These are phyloP conservation scores for Melanchra persicariae DNA, from an alignment of 2,888 invertebrate species.

Conservation along the genomic window DNA sequence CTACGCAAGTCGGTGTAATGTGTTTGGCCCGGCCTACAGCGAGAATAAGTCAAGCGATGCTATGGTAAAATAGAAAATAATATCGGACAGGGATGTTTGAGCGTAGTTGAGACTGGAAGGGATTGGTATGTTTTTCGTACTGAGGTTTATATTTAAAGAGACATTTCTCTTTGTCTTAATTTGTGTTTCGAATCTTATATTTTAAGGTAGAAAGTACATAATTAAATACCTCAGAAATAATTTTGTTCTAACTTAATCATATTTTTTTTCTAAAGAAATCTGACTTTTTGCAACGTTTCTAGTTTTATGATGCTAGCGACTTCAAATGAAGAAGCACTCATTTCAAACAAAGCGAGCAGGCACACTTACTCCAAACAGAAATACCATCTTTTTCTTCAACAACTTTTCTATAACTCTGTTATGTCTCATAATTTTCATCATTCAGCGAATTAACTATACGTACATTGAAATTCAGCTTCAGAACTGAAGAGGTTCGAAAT, in stretches of 20 bases:
- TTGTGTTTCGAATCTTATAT: background rate
- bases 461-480: no score
- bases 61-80: constrained; percentile 70
- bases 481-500: background rate
- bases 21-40: constrained; percentile 58
- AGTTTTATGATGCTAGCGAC: background rate
- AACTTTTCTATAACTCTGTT: background rate
- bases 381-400: no score
- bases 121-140: background rate
- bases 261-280: background rate
- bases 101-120: constrained; percentile 16
- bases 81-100: constrained; percentile 48
- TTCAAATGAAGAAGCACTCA: background rate
- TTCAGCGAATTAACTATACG: no score
- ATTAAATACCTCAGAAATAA: no score
- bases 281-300: background rate
- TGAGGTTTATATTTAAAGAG: background rate
- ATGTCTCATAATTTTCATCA: no score
- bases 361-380: no score
- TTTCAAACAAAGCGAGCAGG: no score
- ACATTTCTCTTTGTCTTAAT: background rate
- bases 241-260: background rate
- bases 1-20: constrained; percentile 57
- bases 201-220: background rate
- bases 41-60: constrained; percentile 64